Conservation (phyloP, 2,888 invertebrate species). For the Sthenelais limicola region DNA sequence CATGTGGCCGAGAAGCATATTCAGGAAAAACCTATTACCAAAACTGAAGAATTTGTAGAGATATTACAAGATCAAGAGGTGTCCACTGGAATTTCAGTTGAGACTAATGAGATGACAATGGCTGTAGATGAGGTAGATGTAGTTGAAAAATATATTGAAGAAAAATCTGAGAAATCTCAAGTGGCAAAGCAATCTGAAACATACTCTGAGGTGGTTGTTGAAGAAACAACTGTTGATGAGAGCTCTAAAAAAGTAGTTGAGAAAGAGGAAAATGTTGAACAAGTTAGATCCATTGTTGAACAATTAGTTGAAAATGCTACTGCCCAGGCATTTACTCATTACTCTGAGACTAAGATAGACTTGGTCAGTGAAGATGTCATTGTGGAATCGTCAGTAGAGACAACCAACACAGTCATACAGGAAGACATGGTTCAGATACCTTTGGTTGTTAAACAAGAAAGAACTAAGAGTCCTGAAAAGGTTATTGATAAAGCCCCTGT, state of each 20-base stretch:
- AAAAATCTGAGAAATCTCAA: neutral
- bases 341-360: too few species aligned
- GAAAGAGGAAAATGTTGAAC: conserved; percentile 3
- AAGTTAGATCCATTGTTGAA: neutral
- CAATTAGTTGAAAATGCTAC: conserved; percentile 3
- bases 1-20: too few species aligned
- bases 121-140: conserved; percentile 14
- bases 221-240: neutral
- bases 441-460: neutral
- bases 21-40: too few species aligned
- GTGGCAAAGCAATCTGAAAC: too few species aligned
- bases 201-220: neutral
- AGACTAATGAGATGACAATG: neutral
- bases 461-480: conserved; percentile 1
- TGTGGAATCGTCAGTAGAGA: conserved; percentile 17
- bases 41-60: too few species aligned
- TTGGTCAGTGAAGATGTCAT: neutral
- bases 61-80: too few species aligned
- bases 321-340: too few species aligned
- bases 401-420: neutral
- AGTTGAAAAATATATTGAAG: conserved; percentile 8
- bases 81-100: neutral
- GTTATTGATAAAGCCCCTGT: conserved; percentile 6
- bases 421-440: neutral
- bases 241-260: neutral